A percentile compares a stretch with the other conserved stretches of the same genome.
These are phyloP conservation scores for Pygoscelis adeliae DNA, from an alignment of 2,113 vertebrate species.

Conservation along the genomic window DNA sequence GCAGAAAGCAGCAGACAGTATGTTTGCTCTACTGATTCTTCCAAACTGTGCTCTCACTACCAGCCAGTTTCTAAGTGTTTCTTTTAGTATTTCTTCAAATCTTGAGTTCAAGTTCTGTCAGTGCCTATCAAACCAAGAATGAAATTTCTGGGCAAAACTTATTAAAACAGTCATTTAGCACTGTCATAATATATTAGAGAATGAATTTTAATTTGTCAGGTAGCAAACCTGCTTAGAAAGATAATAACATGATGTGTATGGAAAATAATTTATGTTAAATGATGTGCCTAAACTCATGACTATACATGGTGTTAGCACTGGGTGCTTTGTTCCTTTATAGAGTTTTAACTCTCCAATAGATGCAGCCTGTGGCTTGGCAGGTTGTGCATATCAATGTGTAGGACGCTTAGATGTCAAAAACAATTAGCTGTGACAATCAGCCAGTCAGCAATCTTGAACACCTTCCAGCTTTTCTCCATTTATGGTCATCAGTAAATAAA, in stretches of 20 bases:
- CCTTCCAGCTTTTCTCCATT: constrained; percentile 50
- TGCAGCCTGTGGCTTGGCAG: neutral
- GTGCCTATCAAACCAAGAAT: neutral
- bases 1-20: neutral
- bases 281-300: neutral
- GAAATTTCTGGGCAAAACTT: neutral
- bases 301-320: neutral
- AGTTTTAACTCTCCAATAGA: neutral
- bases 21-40: neutral
- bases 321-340: neutral
- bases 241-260: neutral
- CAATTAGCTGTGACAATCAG: constrained; percentile 43
- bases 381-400: neutral
- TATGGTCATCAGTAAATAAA: constrained; percentile 48
- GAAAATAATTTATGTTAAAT: neutral
- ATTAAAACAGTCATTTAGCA: neutral
- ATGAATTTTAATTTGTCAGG: neutral
- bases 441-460: neutral
- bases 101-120: neutral
- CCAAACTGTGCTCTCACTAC: neutral
- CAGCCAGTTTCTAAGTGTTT: neutral
- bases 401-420: constrained; percentile 30
- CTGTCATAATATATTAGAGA: neutral
- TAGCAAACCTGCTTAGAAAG: neutral
- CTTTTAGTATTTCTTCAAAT: neutral